Evolutionary conservation across 2,797 vertebrate species (phyloP).

Genomic region (Apodemus agrarius): DNA sequence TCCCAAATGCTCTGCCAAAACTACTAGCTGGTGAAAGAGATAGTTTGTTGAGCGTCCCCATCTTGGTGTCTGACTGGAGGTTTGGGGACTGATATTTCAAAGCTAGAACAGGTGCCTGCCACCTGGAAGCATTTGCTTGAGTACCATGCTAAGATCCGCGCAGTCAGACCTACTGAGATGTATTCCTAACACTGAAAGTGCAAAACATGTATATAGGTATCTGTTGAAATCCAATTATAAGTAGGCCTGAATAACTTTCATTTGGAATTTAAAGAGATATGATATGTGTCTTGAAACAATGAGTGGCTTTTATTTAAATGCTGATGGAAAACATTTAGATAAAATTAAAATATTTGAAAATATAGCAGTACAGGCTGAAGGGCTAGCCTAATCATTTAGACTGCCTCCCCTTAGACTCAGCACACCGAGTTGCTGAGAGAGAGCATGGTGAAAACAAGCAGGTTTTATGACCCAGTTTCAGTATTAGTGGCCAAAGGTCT

Average conservation of each 20-base stretch:
- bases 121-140: slow-evolving; percentile 77
- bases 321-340: slow-evolving; percentile 74
- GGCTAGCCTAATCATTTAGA: slow-evolving; percentile 11
- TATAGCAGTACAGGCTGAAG: slow-evolving; percentile 58
- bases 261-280: slow-evolving; percentile 71
- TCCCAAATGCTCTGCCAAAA: slow-evolving; percentile 71
- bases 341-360: slow-evolving; percentile 69
- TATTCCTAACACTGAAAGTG: slow-evolving; percentile 53
- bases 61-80: slow-evolving; percentile 62
- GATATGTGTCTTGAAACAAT: slow-evolving; percentile 78
- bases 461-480: not conserved
- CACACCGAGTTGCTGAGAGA: not conserved
- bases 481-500: not conserved
- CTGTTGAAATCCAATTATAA: slow-evolving; percentile 73
- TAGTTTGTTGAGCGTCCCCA: slow-evolving; percentile 49
- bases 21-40: slow-evolving; percentile 55
- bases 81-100: slow-evolving; percentile 63
- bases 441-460: not conserved
- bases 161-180: slow-evolving; percentile 63
- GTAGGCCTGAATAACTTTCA: slow-evolving; percentile 73
- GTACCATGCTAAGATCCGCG: slow-evolving; percentile 59
- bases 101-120: slow-evolving; percentile 77
- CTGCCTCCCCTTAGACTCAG: not conserved
- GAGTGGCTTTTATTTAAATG: slow-evolving; percentile 64
- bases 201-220: slow-evolving; percentile 65